phyloP scores from a whole-genome alignment of 2,888 invertebrate genomes.

The Heliothis peltigera region DNA sequence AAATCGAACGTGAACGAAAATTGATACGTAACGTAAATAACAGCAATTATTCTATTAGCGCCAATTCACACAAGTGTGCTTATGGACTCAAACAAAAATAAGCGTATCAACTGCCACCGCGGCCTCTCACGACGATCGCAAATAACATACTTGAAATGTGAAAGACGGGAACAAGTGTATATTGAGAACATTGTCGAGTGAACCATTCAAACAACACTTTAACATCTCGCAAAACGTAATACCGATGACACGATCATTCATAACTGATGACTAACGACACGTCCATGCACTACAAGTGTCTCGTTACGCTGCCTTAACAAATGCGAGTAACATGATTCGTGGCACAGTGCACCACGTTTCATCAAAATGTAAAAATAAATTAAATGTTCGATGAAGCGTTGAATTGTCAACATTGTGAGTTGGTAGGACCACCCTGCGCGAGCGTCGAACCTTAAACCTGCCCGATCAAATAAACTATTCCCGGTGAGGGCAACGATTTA shows the following conservation, averaged over 20 bases:
- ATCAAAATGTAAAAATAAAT: slow-evolving; percentile 48
- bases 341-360: slow-evolving; percentile 40
- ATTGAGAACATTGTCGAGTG: slow-evolving; percentile 42
- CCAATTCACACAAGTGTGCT: slow-evolving; percentile 63
- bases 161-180: slow-evolving; percentile 52
- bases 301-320: slow-evolving; percentile 60
- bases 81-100: slow-evolving; percentile 41
- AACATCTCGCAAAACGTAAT: slow-evolving; percentile 46
- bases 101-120: slow-evolving; percentile 28
- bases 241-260: slow-evolving; percentile 63
- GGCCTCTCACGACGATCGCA: slow-evolving; percentile 33
- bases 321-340: slow-evolving; percentile 60
- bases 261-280: slow-evolving; percentile 57
- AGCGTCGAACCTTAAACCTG: slow-evolving; percentile 73
- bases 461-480: slow-evolving; percentile 77
- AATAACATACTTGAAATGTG: slow-evolving; percentile 39
- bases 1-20: slow-evolving; percentile 40
- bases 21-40: slow-evolving; percentile 54
- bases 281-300: slow-evolving; percentile 58
- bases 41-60: slow-evolving; percentile 62
- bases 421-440: slow-evolving; percentile 73
- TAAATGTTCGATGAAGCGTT: slow-evolving; percentile 58
- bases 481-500: slow-evolving; percentile 73
- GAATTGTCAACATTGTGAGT: slow-evolving; percentile 62
- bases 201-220: slow-evolving; percentile 49